phyloP scores from a whole-genome alignment of 1,140 invertebrate species.

The Ceratoteleas bidentatus region DNA sequence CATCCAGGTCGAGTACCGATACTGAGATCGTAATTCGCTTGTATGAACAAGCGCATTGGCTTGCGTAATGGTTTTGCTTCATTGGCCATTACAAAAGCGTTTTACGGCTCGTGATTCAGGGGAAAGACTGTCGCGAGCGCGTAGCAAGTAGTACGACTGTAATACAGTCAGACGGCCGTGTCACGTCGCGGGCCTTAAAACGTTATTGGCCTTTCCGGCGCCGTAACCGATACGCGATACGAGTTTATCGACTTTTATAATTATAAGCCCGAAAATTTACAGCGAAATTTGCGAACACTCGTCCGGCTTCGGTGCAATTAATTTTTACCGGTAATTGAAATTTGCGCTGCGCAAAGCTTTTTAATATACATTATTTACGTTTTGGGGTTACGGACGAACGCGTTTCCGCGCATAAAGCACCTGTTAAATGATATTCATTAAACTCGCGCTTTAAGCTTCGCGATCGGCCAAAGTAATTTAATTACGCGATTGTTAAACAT shows the following conservation, averaged over 20 bases:
- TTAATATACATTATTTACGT: neutral
- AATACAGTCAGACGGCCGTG: slow-evolving; percentile 47
- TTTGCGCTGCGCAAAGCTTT: slow-evolving; percentile 2
- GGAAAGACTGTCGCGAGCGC: slow-evolving; percentile 15
- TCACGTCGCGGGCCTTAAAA: slow-evolving; percentile 40
- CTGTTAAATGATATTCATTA: neutral
- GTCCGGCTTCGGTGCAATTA: neutral
- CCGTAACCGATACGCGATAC: slow-evolving; percentile 16
- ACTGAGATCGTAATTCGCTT: neutral
- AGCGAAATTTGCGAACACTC: slow-evolving; percentile 9
- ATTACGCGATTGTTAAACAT: neutral
- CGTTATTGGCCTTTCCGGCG: slow-evolving; percentile 26
- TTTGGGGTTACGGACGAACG: neutral
- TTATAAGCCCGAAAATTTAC: slow-evolving; percentile 11
- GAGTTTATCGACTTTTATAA: slow-evolving; percentile 31
- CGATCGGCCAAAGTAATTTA: neutral
- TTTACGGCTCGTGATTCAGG: slow-evolving; percentile 27
- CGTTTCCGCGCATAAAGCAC: slow-evolving; percentile 1
- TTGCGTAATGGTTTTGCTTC: slow-evolving; percentile 22
- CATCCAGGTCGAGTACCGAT: too few relatives aligned
- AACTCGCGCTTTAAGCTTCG: neutral
- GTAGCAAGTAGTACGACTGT: slow-evolving; percentile 33
- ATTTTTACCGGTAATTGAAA: slow-evolving; percentile 25
- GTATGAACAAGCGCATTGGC: slow-evolving; percentile 3
- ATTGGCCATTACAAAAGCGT: slow-evolving; percentile 14